Base-by-base conservation (phyloP, 1,140 invertebrate genomes). In the Ceratoteleas bidentatus region DNA sequence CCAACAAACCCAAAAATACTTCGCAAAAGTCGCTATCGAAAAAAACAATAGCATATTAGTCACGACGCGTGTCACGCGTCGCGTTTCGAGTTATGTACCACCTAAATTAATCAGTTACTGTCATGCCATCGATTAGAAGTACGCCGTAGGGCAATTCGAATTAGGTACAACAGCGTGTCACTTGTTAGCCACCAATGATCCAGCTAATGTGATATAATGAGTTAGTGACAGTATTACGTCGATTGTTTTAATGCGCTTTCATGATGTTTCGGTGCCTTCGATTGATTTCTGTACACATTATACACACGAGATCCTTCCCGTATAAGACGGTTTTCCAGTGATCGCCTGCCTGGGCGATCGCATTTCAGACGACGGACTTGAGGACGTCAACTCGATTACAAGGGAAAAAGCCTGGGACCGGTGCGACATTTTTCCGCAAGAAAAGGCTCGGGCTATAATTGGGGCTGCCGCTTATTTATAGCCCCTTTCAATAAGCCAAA, bases 121-220 rank as follows among this genome's bases (percentile, higher is more conserved):
- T 40, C 36, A 40, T 40, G 36, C 80, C 15, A 64, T 64, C 10
- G 36, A 79, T 83, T 83, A 61, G 53, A 72, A 73, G 24, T 74
- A 79, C 80, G 13, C 64, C 72, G 83, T 84, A 81, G 81, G 61
- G 56, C 68, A 78, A 16, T 62, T 76, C 43, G 68, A 68, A 79
- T 79, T 73, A 84, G 66, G 43, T 79, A 70, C 69, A 66, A 58
- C 43, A 73, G 73, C 72, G 65, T 78, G 54, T 81, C 52, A 77
- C 54, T 77, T 84, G 82, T 84, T 84, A 84, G 75, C 62, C 69
- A 84, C 53, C 52, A 49, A 81, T 81, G 74, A 74, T 65, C 50
- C 47, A 81, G 78, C 83, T 81, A 53, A 78, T 72, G 16, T 75
- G 78, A 24, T 24, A 24, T 24, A 24, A 75, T 78, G 69, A 68